These are phyloP conservation scores for Hypothenemus hampei DNA, from an alignment of 1,140 invertebrate genomes.

Conservation along the genomic window DNA sequence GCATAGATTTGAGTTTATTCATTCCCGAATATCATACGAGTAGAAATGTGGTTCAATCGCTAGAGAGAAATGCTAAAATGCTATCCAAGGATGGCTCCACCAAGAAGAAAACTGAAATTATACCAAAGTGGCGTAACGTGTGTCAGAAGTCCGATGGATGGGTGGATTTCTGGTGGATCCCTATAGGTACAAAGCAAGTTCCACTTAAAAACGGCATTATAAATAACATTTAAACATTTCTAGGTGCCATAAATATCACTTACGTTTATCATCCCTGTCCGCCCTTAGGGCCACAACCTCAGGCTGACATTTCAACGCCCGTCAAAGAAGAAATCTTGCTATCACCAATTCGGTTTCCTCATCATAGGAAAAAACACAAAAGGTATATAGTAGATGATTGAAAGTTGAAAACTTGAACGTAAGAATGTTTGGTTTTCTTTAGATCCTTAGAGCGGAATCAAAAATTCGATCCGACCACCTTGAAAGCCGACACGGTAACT, in stretches of 20 bases:
- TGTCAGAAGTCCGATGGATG: slow-evolving; percentile 79
- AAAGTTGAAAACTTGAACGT: neutral
- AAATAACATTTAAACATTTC: neutral
- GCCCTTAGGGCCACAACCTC: slow-evolving; percentile 75
- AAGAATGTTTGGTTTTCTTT: neutral
- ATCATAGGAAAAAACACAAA: slow-evolving; percentile 50
- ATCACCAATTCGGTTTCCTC: slow-evolving; percentile 84
- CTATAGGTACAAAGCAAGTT: slow-evolving; percentile 53
- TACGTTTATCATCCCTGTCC: slow-evolving; percentile 91
- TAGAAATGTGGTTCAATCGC: slow-evolving; percentile 71
- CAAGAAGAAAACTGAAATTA: slow-evolving; percentile 52
- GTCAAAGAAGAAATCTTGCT: slow-evolving; percentile 90
- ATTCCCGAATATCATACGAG: slow-evolving; percentile 89
- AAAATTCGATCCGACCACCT: slow-evolving; percentile 80
- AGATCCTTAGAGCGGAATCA: slow-evolving; percentile 53
- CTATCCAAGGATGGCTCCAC: slow-evolving; percentile 67
- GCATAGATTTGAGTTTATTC: slow-evolving; percentile 82
- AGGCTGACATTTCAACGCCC: slow-evolving; percentile 87
- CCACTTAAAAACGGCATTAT: neutral
- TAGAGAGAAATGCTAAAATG: slow-evolving; percentile 86
- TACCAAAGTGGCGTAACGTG: slow-evolving; percentile 80
- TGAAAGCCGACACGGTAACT: slow-evolving; percentile 80
- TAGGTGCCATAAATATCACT: slow-evolving; percentile 78
- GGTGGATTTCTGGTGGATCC: slow-evolving; percentile 94
- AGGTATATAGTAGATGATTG: slow-evolving; percentile 12